Percentiles rank a stretch among this genome's conserved stretches.
These are phyloP conservation scores for cattle (Bos taurus) DNA, from an alignment of 2,113 vertebrate genomes.

Conservation along the genomic window ARS-UCD2.0 NC_037345.1:44157001-44157500, in stretches of 20 bases:
- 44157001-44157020: fast-evolving
- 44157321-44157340: background rate
- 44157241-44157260: background rate
- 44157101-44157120: background rate
- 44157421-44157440: background rate
- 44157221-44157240: background rate
- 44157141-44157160: background rate
- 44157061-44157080: background rate
- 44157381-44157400: background rate
- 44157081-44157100: background rate
- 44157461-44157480: fast-evolving
- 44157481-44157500: background rate
- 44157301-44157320: background rate
- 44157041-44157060: fast-evolving
- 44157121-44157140: background rate
- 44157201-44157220: background rate
- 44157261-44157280: background rate
- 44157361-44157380: background rate
- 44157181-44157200: background rate
- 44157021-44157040: background rate
- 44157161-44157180: background rate
- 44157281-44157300: background rate
- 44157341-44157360: background rate
- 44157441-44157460: background rate
- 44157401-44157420: background rate